Base-by-base conservation (phyloP, 2,797 vertebrate genomes). In the Thaleichthys pacificus region DNA sequence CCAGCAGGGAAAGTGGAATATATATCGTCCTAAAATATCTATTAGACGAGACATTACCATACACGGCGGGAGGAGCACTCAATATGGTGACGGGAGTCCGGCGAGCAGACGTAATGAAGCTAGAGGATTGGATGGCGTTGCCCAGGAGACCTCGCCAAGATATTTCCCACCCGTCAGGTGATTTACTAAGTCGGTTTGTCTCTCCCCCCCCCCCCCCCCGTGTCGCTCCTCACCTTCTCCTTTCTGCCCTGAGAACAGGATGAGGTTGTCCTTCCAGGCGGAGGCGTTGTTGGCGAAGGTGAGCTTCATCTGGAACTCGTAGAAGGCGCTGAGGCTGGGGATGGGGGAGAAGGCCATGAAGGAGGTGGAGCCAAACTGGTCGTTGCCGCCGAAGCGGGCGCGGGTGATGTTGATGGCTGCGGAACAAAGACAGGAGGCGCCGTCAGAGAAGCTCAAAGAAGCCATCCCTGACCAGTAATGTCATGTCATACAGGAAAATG, bases 181-280 rank as follows among this genome's bases (percentile, higher is more conserved):
- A 74, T 72, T 35, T 19, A 6, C 56, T 49, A 60, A 74, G 69
- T 77, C 2, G 49, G 75, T 74, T 78, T 49, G 73, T 77, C 68
- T 70, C 80, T 76, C 15, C 35, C 4, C 56, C 11, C 15, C 35
- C 4, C 56, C 11, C n/a, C 69, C 71, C 71, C 42, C 62, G 22
- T 64, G 71, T 65, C 38, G 67, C 56, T 66, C 91, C 92, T 95
- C 93, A 96, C 96, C 95, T 86, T 88, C 89, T 80, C 95, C 94
- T 77, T 94, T 96, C 78, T 94, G 93, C 77, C 95, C 95, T 51
- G 94, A 93, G 83, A 94, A 98, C 91, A 97, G 91, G 80, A 97
- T 93, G 80, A 97, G 84, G 86, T 96, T 97, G 82, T 97, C 91
- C 91, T 89, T 91, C 79, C 93, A 74, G 63, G 95, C 94, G 0